These are phyloP conservation scores for Blera fallax DNA, from an alignment of 2,888 invertebrate species.

Conservation along the genomic window DNA sequence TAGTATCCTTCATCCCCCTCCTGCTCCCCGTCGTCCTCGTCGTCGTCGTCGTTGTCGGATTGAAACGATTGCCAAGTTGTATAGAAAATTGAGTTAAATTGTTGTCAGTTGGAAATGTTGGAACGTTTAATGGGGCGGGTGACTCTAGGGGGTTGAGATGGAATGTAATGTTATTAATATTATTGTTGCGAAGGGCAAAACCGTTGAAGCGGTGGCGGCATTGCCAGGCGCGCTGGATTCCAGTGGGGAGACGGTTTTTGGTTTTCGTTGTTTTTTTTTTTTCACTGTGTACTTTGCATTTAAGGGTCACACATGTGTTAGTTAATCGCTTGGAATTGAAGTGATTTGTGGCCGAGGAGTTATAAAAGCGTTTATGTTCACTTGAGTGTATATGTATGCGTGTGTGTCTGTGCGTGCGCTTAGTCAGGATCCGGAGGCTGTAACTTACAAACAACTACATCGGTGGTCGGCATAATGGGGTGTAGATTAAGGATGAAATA, in stretches of 20 bases:
- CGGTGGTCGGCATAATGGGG: constrained; percentile 51
- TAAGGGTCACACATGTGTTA: constrained; percentile 62
- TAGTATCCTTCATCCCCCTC: constrained; percentile 6
- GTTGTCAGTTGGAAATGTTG: constrained; percentile 79
- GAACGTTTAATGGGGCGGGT: constrained; percentile 45
- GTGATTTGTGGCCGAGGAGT: constrained; percentile 61
- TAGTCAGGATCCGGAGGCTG: constrained; percentile 36
- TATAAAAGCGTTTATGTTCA: neutral
- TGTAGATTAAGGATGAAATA: constrained; percentile 65
- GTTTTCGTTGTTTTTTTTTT: constrained; percentile 9
- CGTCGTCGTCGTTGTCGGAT: constrained; percentile 33
- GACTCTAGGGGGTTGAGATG: constrained; percentile 19
- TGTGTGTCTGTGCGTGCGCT: constrained; percentile 26
- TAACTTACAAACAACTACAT: constrained; percentile 67
- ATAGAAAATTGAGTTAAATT: constrained; percentile 79
- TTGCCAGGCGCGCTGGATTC: constrained; percentile 59
- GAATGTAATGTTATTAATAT: constrained; percentile 71
- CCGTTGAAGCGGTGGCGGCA: constrained; percentile 39
- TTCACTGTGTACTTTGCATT: constrained; percentile 46
- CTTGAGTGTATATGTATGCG: neutral
- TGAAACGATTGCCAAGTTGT: constrained; percentile 73
- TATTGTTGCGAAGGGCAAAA: constrained; percentile 69
- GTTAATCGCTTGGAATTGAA: constrained; percentile 71
- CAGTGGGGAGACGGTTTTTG: neutral
- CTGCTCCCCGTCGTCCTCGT: neutral